Percentiles rank a stretch among this genome's conserved stretches.
These are phyloP conservation scores for Apistogramma diplotaenia DNA, from an alignment of 2,113 vertebrate species.

Conservation along the genomic window DNA sequence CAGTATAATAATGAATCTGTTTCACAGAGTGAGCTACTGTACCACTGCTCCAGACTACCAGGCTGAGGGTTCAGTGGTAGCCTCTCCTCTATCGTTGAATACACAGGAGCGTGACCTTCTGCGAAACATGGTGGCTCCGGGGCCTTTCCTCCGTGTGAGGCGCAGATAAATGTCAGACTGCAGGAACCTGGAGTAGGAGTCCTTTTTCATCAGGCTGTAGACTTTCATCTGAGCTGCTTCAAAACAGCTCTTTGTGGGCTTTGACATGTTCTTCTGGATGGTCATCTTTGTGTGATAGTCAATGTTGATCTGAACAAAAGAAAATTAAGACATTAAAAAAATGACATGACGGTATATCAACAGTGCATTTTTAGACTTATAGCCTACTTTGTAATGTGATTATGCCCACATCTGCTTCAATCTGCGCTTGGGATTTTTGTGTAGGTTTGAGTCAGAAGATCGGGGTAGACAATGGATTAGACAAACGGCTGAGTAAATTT, in stretches of 20 bases:
- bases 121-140: slow-evolving; percentile 73
- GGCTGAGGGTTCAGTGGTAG: slow-evolving; percentile 59
- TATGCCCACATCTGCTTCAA: not conserved
- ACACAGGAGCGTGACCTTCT: slow-evolving; percentile 91
- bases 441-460: not conserved
- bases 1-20: not conserved
- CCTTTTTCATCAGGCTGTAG: slow-evolving; percentile 92
- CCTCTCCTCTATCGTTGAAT: slow-evolving; percentile 81
- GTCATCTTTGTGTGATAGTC: slow-evolving; percentile 85
- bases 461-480: not conserved
- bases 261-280: slow-evolving; percentile 80
- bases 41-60: slow-evolving; percentile 72
- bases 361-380: not conserved
- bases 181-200: slow-evolving; percentile 91
- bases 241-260: slow-evolving; percentile 82
- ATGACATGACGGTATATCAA: not conserved
- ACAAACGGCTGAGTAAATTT: not conserved
- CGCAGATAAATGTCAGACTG: slow-evolving; percentile 83
- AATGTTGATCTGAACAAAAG: slow-evolving; percentile 84
- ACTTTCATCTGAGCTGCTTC: slow-evolving; percentile 85
- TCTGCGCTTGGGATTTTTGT: not conserved
- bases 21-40: not conserved
- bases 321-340: not conserved
- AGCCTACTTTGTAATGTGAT: no score
- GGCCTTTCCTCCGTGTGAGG: slow-evolving; percentile 75